Conservation (phyloP, 2,888 invertebrate genomes). For the Diaperis boleti region DNA sequence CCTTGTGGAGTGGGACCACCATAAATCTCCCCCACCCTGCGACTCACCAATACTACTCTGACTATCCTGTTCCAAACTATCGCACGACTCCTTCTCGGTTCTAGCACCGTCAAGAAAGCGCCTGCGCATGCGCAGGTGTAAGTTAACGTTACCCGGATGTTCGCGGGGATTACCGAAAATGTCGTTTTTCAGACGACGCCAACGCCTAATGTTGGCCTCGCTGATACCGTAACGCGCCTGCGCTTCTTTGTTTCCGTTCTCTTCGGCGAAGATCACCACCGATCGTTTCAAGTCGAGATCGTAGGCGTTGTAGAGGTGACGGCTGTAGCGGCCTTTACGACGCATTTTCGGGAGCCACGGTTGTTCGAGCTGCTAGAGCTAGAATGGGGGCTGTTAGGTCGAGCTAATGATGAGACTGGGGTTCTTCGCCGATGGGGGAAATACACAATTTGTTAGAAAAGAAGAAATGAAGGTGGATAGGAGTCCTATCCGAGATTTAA, state of each 20-base stretch:
- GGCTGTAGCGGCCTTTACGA: slow-evolving; percentile 18
- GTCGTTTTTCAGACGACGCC: slow-evolving; percentile 55
- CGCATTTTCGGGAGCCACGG: slow-evolving; percentile 17
- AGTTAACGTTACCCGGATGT: slow-evolving; percentile 27
- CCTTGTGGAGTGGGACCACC: too few relatives aligned
- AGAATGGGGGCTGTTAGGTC: neutral
- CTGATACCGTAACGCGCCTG: slow-evolving; percentile 57
- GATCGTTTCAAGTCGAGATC: slow-evolving; percentile 58
- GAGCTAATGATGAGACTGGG: neutral
- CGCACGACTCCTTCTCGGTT: slow-evolving; percentile 10
- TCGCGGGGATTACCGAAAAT: slow-evolving; percentile 45
- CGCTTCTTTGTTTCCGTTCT: slow-evolving; percentile 56
- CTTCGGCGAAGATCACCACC: slow-evolving; percentile 60
- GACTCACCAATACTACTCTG: slow-evolving; percentile 22
- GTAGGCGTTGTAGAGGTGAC: slow-evolving; percentile 45
- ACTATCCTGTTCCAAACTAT: slow-evolving; percentile 16
- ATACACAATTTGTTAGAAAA: too few relatives aligned
- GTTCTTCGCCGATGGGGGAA: slow-evolving; percentile 1
- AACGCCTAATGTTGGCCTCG: slow-evolving; percentile 60
- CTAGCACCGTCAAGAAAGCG: slow-evolving; percentile 24
- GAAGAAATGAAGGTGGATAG: too few relatives aligned
- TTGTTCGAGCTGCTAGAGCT: neutral
- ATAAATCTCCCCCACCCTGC: too few relatives aligned
- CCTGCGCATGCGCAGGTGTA: slow-evolving; percentile 23
- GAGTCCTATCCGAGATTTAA: too few relatives aligned